Conservation (phyloP, 1,140 invertebrate genomes). For the Drosophila pectinifera region DNA sequence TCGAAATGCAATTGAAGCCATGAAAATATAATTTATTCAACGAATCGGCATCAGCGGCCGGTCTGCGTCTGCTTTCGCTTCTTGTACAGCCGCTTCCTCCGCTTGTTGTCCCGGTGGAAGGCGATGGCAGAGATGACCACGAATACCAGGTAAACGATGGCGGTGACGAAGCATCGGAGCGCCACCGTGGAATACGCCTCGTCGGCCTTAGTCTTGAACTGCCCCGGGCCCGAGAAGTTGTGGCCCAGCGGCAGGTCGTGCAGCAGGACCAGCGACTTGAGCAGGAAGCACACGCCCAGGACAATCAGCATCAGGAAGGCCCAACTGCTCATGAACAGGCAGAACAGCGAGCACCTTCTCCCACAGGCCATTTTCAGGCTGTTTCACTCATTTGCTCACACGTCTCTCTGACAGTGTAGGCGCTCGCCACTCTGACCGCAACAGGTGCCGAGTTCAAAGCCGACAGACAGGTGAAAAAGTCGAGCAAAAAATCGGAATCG, state of each 20-base stretch:
- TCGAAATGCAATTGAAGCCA: constrained; percentile 23
- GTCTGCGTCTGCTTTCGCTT: not conserved
- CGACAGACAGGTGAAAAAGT: constrained; percentile 10
- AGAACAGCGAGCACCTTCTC: constrained; percentile 44
- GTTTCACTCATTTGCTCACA: not conserved
- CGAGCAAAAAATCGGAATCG: constrained; percentile 38
- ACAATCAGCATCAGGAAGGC: constrained; percentile 50
- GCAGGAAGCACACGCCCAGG: constrained; percentile 37
- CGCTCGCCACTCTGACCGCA: constrained; percentile 36
- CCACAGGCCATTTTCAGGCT: constrained; percentile 39
- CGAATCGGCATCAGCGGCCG: not conserved
- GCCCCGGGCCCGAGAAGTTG: not conserved
- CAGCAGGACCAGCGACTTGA: constrained; percentile 28
- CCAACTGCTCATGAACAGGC: constrained; percentile 58
- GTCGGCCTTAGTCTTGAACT: constrained; percentile 40
- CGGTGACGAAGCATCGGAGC: constrained; percentile 46
- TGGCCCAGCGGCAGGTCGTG: constrained; percentile 1
- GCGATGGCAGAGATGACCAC: constrained; percentile 15
- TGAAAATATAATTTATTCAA: constrained; percentile 30
- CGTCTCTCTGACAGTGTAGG: constrained; percentile 42
- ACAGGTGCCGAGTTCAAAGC: constrained; percentile 58
- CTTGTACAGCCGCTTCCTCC: constrained; percentile 18
- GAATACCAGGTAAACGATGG: constrained; percentile 26
- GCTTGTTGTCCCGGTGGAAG: constrained; percentile 20
- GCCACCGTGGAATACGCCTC: not conserved